Conservation (phyloP, 2,888 invertebrate genomes). For the Oxycera nigricornis region DNA sequence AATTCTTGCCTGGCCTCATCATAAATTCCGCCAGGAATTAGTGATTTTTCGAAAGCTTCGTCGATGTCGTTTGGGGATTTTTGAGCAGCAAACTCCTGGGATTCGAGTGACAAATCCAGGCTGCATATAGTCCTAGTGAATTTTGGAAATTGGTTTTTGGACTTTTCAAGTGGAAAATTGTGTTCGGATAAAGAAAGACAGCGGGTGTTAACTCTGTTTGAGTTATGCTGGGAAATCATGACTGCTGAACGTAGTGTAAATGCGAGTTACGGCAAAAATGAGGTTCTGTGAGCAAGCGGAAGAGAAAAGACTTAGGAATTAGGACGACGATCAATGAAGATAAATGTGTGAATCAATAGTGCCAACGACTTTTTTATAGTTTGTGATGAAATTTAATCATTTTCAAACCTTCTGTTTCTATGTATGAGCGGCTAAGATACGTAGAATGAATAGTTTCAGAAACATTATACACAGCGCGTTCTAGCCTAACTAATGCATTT, state of each 20-base stretch:
- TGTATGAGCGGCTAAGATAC: too few species aligned
- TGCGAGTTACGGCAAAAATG: background rate
- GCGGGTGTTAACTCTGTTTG: conserved; percentile 10
- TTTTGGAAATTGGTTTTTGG: conserved; percentile 7
- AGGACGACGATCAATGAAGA: too few species aligned
- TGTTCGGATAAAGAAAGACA: conserved; percentile 19
- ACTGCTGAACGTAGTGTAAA: background rate
- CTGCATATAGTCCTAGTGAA: background rate
- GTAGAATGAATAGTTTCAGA: too few species aligned
- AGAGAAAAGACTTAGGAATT: background rate
- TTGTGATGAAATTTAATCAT: too few species aligned
- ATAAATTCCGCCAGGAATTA: conserved; percentile 18
- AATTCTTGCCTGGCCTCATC: background rate
- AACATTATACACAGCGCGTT: too few species aligned
- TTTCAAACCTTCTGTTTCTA: too few species aligned
- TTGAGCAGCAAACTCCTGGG: background rate
- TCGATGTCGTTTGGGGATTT: conserved; percentile 1
- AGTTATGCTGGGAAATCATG: background rate
- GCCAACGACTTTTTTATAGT: too few species aligned
- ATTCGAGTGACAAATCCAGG: background rate
- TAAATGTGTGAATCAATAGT: too few species aligned
- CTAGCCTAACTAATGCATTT: too few species aligned
- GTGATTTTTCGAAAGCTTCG: conserved; percentile 6
- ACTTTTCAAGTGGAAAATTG: conserved; percentile 27
- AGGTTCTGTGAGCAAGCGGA: background rate